A percentile compares a stretch with the other conserved stretches of the same genome.
Evolutionary conservation across 2,113 vertebrate genomes (phyloP).

Genomic region (Carassius auratus): DNA sequence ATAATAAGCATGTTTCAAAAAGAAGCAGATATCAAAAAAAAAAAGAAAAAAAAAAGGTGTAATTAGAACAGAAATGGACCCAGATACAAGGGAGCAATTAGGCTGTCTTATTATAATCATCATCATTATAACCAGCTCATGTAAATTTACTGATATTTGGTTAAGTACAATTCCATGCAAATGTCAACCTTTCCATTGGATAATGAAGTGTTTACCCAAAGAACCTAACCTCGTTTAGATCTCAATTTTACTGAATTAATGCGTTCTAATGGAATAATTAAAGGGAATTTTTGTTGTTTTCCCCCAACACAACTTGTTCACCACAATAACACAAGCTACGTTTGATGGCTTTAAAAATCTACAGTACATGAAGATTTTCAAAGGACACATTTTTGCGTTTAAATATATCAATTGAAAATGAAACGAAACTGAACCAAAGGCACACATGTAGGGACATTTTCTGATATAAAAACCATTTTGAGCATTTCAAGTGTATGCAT

Average conservation of each 20-base stretch:
- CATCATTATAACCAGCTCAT: constrained; percentile 38
- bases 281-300: background rate
- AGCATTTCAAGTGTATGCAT: too few species aligned
- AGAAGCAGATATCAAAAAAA: background rate
- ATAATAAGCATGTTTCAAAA: constrained; percentile 50
- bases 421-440: background rate
- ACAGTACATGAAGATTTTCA: background rate
- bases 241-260: background rate
- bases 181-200: constrained; percentile 10
- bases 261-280: background rate
- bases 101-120: constrained; percentile 54
- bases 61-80: constrained; percentile 51
- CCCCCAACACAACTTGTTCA: background rate
- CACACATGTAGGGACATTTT: background rate
- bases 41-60: background rate
- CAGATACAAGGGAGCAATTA: constrained; percentile 51
- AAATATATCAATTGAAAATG: background rate
- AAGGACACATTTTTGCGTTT: background rate
- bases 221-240: background rate
- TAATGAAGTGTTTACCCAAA: constrained; percentile 23
- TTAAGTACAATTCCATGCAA: constrained; percentile 34
- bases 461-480: background rate
- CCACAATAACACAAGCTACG: background rate
- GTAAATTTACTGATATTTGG: constrained; percentile 38
- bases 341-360: background rate